Evolutionary conservation across 2,113 vertebrate species (phyloP), one percentile per base, ranked within the genome.

Genomic region (Gallinago paraguaiae): DNA sequence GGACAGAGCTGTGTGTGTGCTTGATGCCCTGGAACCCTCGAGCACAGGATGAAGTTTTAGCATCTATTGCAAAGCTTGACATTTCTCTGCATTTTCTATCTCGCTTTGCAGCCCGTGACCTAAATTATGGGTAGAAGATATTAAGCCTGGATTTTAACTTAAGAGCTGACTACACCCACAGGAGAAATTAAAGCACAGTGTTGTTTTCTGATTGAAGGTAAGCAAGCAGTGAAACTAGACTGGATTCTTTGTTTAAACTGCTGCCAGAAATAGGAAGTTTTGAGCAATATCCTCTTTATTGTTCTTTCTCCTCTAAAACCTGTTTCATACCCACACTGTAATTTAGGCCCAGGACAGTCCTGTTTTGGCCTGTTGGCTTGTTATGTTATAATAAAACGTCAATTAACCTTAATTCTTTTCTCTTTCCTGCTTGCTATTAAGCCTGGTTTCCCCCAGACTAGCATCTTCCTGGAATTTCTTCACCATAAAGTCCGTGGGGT

Each of bases 111-210:
- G 63, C 50, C 90, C 6, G 1, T 92, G 93, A 85, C 87, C 93
- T 96, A 90, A 85, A 89, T 92, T 41, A 69, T 68, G 54, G 84
- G 67, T 19, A 31, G 84, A 76, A 87, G 80, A 56, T 95, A 94
- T 86, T 90, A 94, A 91, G n/a, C 57, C 70, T 77, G 87, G 63
- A 50, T 82, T 96, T 95, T 68, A 51, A 59, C 85, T 64, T 54
- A 63, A 69, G 85, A 82, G 75, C 85, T 91, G 90, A 91, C 67
- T 95, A 5, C 90, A 90, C 88, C 77, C 93, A 76, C 67, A 81
- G 93, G 94, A 93, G 54, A 35, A 72, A 94, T 94, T 45, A 69
- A 69, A 95, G 48, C 53, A 9, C 5, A 6, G 51, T 24, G 82
- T 31, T 94, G 79, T 9, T 13, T 82, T 86, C 84, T 88, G 75